Evolutionary conservation across 1,140 invertebrate species (phyloP), one percentile per base, ranked within the genome.

Genomic region (Bombus terrestris): DNA sequence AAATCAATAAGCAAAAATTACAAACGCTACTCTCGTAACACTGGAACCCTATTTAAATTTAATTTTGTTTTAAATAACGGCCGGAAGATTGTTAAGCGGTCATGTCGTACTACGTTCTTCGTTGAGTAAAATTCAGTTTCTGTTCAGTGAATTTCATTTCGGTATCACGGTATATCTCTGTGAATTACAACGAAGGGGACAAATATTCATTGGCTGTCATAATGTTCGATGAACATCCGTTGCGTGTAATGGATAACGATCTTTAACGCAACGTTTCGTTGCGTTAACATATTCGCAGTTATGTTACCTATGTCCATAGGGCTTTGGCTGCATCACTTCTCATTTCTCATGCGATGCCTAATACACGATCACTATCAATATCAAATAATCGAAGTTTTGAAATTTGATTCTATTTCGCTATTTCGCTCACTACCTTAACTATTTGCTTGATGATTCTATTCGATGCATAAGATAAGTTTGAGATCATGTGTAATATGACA

Each of bases 161-260:
- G 4, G 13, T 39, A 69, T 66, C 35, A 35, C n/a, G 25, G 25
- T 64, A 57, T 57, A 77, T 69, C 59, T 83, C 82, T 79, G 66
- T 72, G 72, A 77, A 74, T 69, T 75, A 71, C 73, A 88, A 76
- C 62, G 79, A 59, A 64, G 32, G 41, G 66, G 81, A 47, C 72
- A 71, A 87, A 83, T 87, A 88, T 88, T 87, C 87, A 89, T 81
- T 80, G 77, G 75, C 43, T 85, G 72, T 81, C 86, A 89, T 89
- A 89, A 89, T 74, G 73, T 53, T 85, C 76, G 37, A 57, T 53
- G 82, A 89, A 81, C 72, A 88, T 85, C 82, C 88, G 82, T 88
- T 69, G 77, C 68, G 43, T 71, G 77, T 85, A 85, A 81, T 72
- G 72, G 68, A 83, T 87, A 84, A 71, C 35, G 37, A 39, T 88